A percentile compares a stretch with the other conserved stretches of the same genome.
These are phyloP conservation scores for Smittia aterrima DNA, from an alignment of 2,888 invertebrate species.

Conservation along the genomic window DNA sequence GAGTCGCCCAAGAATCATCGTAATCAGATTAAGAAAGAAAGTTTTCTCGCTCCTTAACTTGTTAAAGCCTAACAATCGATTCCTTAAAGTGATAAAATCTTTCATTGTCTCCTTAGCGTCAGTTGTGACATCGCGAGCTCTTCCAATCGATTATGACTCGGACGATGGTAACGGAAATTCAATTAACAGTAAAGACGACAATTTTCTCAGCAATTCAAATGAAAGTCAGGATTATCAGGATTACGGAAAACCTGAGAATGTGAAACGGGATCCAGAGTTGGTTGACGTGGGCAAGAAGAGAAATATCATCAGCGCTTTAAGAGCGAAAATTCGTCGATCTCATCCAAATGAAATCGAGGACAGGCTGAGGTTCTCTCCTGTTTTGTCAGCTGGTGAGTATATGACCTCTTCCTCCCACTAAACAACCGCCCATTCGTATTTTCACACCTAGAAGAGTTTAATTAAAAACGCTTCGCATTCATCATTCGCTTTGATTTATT, in stretches of 20 bases:
- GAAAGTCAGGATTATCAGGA: neutral
- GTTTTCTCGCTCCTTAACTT: neutral
- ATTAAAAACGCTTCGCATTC: neutral
- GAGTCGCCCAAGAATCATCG: neutral
- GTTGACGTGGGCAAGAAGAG: neutral
- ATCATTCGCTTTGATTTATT: neutral
- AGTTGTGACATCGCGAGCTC: neutral
- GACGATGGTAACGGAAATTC: conserved; percentile 15
- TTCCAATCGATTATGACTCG: conserved; percentile 20
- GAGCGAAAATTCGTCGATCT: conserved; percentile 33
- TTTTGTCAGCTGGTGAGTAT: conserved; percentile 32
- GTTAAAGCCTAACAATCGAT: neutral
- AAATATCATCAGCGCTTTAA: conserved; percentile 32
- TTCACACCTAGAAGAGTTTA: neutral
- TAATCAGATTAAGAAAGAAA: neutral
- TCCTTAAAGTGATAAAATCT: neutral
- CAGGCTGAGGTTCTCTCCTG: conserved; percentile 27
- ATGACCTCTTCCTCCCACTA: neutral
- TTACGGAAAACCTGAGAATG: neutral
- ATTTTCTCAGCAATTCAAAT: neutral
- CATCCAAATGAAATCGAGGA: conserved; percentile 22
- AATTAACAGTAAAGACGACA: neutral
- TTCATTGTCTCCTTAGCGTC: neutral
- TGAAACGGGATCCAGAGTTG: conserved; percentile 28
- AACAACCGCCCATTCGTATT: neutral